Conservation (phyloP, 2,113 vertebrate genomes). For the Forbesichthys agassizii region DNA sequence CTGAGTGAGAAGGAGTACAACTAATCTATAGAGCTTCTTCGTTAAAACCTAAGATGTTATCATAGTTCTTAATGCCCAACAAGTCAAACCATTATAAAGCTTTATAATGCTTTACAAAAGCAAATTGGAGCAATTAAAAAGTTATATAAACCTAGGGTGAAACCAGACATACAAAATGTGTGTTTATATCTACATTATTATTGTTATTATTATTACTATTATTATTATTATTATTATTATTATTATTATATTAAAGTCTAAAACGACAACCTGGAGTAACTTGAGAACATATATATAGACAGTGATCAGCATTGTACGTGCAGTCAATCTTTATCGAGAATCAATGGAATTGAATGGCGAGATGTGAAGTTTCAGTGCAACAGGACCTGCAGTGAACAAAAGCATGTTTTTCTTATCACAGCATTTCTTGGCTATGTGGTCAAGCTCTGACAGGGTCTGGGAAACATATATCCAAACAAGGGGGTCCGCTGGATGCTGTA, state of each 20-base stretch:
- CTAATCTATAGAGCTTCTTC: slow-evolving; percentile 45
- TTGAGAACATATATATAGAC: too few relatives aligned
- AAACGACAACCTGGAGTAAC: too few relatives aligned
- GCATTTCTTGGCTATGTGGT: slow-evolving; percentile 46
- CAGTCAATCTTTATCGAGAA: too few relatives aligned
- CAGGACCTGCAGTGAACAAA: neutral
- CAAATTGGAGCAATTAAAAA: slow-evolving; percentile 13
- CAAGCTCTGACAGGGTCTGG: slow-evolving; percentile 56
- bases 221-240: too few relatives aligned
- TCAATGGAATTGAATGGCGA: too few relatives aligned
- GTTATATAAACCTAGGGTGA: neutral
- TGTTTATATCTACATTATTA: too few relatives aligned
- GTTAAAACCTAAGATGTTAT: slow-evolving; percentile 51
- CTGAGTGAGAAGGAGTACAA: slow-evolving; percentile 18
- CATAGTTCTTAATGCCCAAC: slow-evolving; percentile 32
- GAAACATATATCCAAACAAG: slow-evolving; percentile 64
- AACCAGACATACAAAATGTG: too few relatives aligned
- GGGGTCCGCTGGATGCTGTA: slow-evolving; percentile 39
- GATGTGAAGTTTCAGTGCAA: too few relatives aligned
- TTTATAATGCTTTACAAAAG: slow-evolving; percentile 7
- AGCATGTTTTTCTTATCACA: slow-evolving; percentile 17
- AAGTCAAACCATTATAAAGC: slow-evolving; percentile 21
- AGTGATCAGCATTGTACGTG: too few relatives aligned
- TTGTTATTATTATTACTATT: too few relatives aligned
- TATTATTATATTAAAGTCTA: too few relatives aligned